phyloP scores from a whole-genome alignment of 2,113 vertebrate genomes.

The Gadus chalcogrammus region DNA sequence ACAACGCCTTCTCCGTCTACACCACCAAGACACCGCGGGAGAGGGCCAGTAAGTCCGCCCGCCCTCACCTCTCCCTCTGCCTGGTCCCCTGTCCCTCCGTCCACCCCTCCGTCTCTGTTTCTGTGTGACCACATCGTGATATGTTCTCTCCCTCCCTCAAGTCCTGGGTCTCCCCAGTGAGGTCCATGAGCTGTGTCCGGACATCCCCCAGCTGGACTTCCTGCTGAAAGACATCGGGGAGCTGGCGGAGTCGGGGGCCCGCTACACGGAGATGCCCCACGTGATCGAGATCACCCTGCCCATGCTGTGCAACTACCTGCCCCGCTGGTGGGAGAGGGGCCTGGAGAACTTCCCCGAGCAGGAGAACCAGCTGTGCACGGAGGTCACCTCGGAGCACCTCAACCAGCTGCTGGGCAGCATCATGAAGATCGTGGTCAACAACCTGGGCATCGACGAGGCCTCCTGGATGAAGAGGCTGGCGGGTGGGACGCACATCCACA shows the following conservation, averaged over 20 bases:
- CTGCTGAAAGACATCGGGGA: constrained; percentile 87
- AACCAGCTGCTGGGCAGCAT: constrained; percentile 93
- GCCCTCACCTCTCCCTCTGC: neutral
- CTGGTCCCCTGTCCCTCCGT: no score
- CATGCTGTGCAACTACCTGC: constrained; percentile 94
- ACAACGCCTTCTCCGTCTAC: constrained; percentile 88
- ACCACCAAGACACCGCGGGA: constrained; percentile 92
- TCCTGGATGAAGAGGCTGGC: constrained; percentile 96
- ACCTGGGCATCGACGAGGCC: constrained; percentile 93
- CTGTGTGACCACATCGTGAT: no score
- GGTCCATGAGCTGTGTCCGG: constrained; percentile 89
- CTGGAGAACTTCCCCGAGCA: constrained; percentile 74
- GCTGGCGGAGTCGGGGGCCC: constrained; percentile 90
- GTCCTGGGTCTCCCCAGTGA: constrained; percentile 87
- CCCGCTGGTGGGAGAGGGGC: constrained; percentile 93
- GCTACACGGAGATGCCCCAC: constrained; percentile 95
- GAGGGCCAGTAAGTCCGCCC: constrained; percentile 79
- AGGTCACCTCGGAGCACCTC: constrained; percentile 85
- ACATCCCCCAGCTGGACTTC: constrained; percentile 84
- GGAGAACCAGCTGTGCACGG: constrained; percentile 78
- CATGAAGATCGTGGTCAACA: constrained; percentile 92
- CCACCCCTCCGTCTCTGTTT: neutral
- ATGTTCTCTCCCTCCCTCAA: constrained; percentile 20
- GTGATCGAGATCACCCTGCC: constrained; percentile 93
- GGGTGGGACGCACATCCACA: constrained; percentile 63